phyloP scores from a whole-genome alignment of 2,888 invertebrate species.

The Scaptodrosophila latifasciaeformis region DNA sequence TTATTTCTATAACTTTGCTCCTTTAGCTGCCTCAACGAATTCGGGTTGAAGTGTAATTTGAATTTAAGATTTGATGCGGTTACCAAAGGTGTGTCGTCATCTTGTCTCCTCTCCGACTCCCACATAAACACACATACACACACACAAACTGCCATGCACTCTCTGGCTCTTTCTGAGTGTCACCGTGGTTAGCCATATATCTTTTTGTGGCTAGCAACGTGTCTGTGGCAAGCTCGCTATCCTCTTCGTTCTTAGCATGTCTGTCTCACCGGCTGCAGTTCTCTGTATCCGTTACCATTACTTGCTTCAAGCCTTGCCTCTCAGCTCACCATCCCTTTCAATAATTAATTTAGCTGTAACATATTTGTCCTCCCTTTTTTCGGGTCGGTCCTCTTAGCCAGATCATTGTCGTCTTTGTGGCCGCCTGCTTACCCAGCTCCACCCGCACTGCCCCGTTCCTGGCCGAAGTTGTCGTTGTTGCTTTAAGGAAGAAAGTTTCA shows the following conservation, averaged over 20 bases:
- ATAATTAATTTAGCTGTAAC: conserved; percentile 64
- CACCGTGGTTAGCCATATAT: conserved; percentile 28
- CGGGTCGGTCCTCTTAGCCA: neutral
- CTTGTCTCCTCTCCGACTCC: neutral
- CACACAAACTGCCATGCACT: no score
- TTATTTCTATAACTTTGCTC: conserved; percentile 60
- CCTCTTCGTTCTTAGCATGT: no score
- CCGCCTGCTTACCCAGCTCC: neutral
- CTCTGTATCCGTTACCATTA: no score
- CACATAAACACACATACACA: neutral
- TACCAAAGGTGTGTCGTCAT: conserved; percentile 46
- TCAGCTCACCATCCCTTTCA: conserved; percentile 33
- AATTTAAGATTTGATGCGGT: conserved; percentile 67
- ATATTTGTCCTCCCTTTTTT: conserved; percentile 39
- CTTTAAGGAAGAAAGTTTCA: conserved; percentile 8
- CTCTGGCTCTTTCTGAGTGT: conserved; percentile 10
- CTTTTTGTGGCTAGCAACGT: conserved; percentile 5
- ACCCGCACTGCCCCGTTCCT: neutral
- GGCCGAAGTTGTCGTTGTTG: neutral
- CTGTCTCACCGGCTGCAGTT: no score
- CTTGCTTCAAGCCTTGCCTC: no score
- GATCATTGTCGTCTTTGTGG: neutral
- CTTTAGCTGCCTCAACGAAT: conserved; percentile 42
- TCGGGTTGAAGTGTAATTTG: conserved; percentile 65
- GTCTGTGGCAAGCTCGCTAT: conserved; percentile 19